Evolutionary conservation across 2,113 vertebrate species (phyloP).

Genomic region (Electrona antarctica): DNA sequence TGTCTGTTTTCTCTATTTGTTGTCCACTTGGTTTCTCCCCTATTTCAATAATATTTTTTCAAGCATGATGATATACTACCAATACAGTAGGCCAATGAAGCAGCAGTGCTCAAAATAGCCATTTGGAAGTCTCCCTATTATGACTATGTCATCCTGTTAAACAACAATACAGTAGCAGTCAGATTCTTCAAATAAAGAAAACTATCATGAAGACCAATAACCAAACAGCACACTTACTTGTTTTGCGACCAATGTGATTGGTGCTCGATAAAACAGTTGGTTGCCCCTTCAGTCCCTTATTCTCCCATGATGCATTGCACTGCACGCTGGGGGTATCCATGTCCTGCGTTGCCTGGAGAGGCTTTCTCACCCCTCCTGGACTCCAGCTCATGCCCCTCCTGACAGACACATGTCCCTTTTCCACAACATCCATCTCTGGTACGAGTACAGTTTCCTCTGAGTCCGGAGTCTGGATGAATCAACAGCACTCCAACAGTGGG

Average conservation of each 20-base stretch:
- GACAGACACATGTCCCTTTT: conserved; percentile 64
- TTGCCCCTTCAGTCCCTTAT: conserved; percentile 64
- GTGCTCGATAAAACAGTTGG: conserved; percentile 24
- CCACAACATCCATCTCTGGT: conserved; percentile 64
- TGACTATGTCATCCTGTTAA: not conserved
- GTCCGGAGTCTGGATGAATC: too few species aligned
- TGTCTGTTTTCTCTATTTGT: conserved; percentile 46
- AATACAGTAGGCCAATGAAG: conserved; percentile 6
- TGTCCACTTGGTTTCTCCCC: conserved; percentile 7
- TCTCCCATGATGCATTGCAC: conserved; percentile 65
- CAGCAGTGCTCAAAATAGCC: conserved; percentile 24
- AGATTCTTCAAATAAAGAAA: not conserved
- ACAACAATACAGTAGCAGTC: not conserved
- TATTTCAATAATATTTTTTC: conserved; percentile 20
- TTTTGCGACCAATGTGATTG: conserved; percentile 68
- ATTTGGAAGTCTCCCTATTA: conserved; percentile 18
- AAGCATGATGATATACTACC: conserved; percentile 17
- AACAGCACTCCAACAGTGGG: too few species aligned
- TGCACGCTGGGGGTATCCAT: conserved; percentile 47
- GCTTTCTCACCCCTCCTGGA: conserved; percentile 63
- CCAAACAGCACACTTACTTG: conserved; percentile 71
- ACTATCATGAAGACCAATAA: conserved; percentile 16
- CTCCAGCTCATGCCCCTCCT: conserved; percentile 77
- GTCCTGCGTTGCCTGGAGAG: conserved; percentile 57
- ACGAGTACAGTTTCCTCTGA: conserved; percentile 12